Conservation (phyloP, 2,113 vertebrate species). For the Anoplopoma fimbria region DNA sequence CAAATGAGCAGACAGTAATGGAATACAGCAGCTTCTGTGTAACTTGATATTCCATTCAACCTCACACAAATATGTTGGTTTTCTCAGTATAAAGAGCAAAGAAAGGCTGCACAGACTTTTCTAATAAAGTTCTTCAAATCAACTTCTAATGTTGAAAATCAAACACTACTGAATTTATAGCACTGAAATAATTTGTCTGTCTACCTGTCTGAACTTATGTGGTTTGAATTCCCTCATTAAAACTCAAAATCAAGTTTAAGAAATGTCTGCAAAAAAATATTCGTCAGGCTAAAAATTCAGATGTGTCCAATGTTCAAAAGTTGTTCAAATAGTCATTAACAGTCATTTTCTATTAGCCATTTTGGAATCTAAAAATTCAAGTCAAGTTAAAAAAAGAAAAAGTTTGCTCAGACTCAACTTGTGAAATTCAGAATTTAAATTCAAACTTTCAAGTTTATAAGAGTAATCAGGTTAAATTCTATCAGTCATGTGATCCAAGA, state of each 20-base stretch:
- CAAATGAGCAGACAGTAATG: constrained; percentile 12
- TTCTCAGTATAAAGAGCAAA: neutral
- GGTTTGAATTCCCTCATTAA: neutral
- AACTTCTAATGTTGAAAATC: neutral
- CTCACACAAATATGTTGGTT: neutral
- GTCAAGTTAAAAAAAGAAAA: neutral
- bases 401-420: neutral
- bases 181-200: neutral
- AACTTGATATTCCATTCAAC: neutral
- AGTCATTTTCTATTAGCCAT: neutral
- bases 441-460: too few species aligned
- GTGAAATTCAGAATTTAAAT: neutral
- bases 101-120: neutral
- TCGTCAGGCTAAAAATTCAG: too few species aligned
- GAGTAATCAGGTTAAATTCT: too few species aligned
- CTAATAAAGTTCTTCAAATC: neutral
- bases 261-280: neutral
- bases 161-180: neutral
- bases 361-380: neutral
- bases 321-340: neutral
- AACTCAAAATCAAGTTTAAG: neutral
- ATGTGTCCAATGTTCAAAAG: too few species aligned
- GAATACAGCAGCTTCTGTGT: neutral
- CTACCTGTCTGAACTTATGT: neutral
- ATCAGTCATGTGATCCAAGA: neutral